Percentiles rank a stretch among this genome's conserved stretches.
Evolutionary conservation across 2,888 invertebrate species (phyloP).

Genomic region (Rhingia campestris): DNA sequence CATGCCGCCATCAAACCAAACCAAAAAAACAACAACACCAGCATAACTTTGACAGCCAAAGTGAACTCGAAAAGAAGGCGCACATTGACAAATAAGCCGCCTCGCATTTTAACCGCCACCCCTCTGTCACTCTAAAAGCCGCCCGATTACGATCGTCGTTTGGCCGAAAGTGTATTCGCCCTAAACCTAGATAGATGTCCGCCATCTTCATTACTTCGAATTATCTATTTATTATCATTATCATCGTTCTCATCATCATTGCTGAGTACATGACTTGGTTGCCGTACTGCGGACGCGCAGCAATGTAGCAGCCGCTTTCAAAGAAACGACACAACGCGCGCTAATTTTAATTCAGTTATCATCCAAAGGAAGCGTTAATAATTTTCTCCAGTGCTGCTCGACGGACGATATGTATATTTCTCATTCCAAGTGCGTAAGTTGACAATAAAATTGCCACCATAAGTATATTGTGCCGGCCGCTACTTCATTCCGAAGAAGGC

Average conservation of each 20-base stretch:
- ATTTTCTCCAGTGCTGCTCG: slow-evolving; percentile 41
- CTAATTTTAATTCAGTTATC: slow-evolving; percentile 74
- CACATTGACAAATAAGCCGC: slow-evolving; percentile 60
- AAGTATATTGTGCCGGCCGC: slow-evolving; percentile 2
- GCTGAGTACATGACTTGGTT: slow-evolving; percentile 43
- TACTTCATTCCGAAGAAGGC: slow-evolving; percentile 12
- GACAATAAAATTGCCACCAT: slow-evolving; percentile 57
- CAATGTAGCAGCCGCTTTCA: slow-evolving; percentile 27
- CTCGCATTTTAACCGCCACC: slow-evolving; percentile 23
- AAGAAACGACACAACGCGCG: slow-evolving; percentile 50
- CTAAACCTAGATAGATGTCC: slow-evolving; percentile 32
- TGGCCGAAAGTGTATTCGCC: slow-evolving; percentile 36
- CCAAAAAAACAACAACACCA: slow-evolving; percentile 24
- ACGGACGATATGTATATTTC: slow-evolving; percentile 5
- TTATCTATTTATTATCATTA: slow-evolving; percentile 6
- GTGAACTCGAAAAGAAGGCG: slow-evolving; percentile 53
- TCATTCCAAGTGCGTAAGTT: slow-evolving; percentile 65
- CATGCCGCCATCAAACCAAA: slow-evolving; percentile 17
- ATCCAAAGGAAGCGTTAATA: slow-evolving; percentile 71
- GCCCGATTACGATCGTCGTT: slow-evolving; percentile 60
- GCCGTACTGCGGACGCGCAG: slow-evolving; percentile 39
- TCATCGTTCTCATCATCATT: slow-evolving; percentile 7
- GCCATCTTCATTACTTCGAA: slow-evolving; percentile 47
- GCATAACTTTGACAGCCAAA: slow-evolving; percentile 28
- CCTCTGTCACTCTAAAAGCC: slow-evolving; percentile 53